These are phyloP conservation scores for Channa argus DNA, from an alignment of 2,113 vertebrate species.

Conservation along the genomic window DNA sequence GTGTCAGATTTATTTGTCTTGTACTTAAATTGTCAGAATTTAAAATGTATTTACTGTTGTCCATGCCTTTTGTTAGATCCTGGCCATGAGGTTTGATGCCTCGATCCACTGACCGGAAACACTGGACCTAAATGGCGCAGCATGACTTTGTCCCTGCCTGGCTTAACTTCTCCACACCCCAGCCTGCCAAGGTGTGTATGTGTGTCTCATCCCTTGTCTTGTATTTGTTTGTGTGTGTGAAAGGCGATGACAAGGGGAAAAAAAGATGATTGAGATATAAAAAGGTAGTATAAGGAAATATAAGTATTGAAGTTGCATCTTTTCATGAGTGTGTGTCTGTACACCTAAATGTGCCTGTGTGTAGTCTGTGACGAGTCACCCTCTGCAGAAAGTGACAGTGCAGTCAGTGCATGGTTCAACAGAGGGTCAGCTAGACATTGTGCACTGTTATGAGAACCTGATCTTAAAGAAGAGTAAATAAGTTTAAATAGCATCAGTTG, in stretches of 20 bases:
- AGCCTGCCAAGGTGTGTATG: conserved; percentile 93
- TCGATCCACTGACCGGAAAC: conserved; percentile 98
- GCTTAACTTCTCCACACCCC: conserved; percentile 99
- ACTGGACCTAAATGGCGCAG: conserved; percentile 99
- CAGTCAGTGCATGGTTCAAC: conserved; percentile 17
- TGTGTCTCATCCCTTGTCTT: neutral
- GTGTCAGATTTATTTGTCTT: neutral
- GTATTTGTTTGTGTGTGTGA: neutral
- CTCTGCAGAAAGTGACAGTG: conserved; percentile 11
- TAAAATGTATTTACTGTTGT: conserved; percentile 1
- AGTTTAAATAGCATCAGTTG: neutral
- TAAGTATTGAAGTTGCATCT: neutral
- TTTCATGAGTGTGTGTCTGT: neutral
- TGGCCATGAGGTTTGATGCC: conserved; percentile 99
- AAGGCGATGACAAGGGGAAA: neutral
- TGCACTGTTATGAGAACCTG: conserved; percentile 1
- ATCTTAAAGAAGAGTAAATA: neutral
- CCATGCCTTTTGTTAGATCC: conserved; percentile 83
- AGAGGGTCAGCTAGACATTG: conserved; percentile 5
- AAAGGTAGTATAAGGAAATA: neutral
- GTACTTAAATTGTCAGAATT: neutral
- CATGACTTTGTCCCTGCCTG: conserved; percentile 99
- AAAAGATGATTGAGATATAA: neutral
- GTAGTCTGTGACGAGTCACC: neutral
- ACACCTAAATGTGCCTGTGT: neutral